Percentiles rank a stretch among this genome's conserved stretches.
Conservation (phyloP, 2,888 invertebrate genomes). For the Anagyrus pseudococci region DNA sequence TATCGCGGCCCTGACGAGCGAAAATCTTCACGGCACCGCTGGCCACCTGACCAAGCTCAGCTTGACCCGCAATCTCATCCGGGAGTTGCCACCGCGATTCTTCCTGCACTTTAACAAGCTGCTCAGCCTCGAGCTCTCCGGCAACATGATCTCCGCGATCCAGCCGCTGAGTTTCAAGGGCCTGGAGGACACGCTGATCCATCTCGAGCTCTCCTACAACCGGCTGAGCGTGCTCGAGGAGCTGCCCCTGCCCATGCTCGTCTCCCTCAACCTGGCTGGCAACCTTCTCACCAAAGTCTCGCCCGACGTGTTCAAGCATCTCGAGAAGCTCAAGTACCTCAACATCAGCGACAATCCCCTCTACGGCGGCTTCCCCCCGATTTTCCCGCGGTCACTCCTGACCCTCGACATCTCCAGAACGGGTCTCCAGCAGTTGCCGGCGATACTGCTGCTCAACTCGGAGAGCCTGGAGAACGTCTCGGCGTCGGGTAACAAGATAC, state of each 20-base stretch:
- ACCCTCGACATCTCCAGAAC: conserved; percentile 78
- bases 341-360: conserved; percentile 80
- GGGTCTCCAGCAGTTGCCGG: conserved; percentile 75
- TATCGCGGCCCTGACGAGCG: conserved; percentile 83
- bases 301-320: conserved; percentile 70
- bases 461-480: conserved; percentile 72
- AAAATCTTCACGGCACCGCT: conserved; percentile 77
- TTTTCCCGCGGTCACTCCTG: conserved; percentile 63
- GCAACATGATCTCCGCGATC: conserved; percentile 77
- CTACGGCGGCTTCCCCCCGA: conserved; percentile 73
- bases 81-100: conserved; percentile 82
- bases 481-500: conserved; percentile 74
- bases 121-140: conserved; percentile 76
- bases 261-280: conserved; percentile 78
- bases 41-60: conserved; percentile 74
- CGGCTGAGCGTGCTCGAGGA: conserved; percentile 73
- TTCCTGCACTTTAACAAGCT: conserved; percentile 81
- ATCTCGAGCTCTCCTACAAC: conserved; percentile 78
- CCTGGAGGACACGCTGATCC: conserved; percentile 74
- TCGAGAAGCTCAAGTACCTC: conserved; percentile 73
- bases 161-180: conserved; percentile 79
- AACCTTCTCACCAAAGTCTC: conserved; percentile 79
- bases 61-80: conserved; percentile 83
- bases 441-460: conserved; percentile 74
- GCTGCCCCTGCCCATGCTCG: conserved; percentile 70